Conservation (phyloP, 2,888 invertebrate species). For the Epiblema foenella region DNA sequence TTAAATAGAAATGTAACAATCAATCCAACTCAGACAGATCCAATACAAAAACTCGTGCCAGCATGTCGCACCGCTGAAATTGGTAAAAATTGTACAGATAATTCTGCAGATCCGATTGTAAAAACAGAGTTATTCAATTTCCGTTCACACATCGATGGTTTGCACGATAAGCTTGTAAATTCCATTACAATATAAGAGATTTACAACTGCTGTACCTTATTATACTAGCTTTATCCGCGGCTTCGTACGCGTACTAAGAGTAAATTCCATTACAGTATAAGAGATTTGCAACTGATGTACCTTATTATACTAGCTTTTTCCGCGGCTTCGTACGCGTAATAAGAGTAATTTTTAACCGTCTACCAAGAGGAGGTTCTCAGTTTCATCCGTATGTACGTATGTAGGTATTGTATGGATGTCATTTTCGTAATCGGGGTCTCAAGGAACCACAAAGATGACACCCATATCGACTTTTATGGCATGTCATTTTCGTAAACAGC, state of each 20-base stretch:
- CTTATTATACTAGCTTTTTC: too few relatives aligned
- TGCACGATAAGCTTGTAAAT: neutral
- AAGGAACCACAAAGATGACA: too few relatives aligned
- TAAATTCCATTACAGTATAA: neutral
- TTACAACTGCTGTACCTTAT: neutral
- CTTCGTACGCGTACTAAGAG: too few relatives aligned
- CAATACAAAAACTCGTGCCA: neutral
- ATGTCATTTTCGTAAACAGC: too few relatives aligned
- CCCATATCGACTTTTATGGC: too few relatives aligned
- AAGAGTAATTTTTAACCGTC: too few relatives aligned
- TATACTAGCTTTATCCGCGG: too few relatives aligned
- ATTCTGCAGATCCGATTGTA: neutral
- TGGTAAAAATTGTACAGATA: conserved; percentile 1
- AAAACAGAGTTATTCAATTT: conserved; percentile 12
- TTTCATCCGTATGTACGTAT: too few relatives aligned
- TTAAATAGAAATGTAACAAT: neutral
- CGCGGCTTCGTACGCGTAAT: too few relatives aligned
- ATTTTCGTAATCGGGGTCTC: too few relatives aligned
- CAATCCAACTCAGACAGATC: neutral
- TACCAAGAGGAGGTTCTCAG: too few relatives aligned
- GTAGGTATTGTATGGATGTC: too few relatives aligned
- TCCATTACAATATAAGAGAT: neutral
- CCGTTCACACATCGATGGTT: conserved; percentile 1
- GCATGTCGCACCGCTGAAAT: neutral
- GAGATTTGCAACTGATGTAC: neutral